Conservation (phyloP, 2,888 invertebrate genomes). For the Calephelis perditalis region DNA sequence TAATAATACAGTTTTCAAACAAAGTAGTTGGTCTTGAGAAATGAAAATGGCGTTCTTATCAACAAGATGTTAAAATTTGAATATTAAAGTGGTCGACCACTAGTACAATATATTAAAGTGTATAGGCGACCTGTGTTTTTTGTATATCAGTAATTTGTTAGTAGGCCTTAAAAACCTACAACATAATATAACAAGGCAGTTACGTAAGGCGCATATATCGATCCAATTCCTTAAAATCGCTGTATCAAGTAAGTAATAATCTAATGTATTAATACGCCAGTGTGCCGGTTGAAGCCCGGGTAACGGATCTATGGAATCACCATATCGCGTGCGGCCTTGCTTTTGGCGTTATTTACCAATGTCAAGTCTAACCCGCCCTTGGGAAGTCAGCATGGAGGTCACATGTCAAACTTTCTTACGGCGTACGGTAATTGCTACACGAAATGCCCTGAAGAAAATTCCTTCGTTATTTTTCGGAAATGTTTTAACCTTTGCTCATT, state of each 20-base stretch:
- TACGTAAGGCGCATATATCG: not conserved
- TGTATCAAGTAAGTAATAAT: not conserved
- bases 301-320: slow-evolving; percentile 16
- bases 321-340: slow-evolving; percentile 20
- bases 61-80: no score
- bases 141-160: no score
- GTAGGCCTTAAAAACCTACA: no score
- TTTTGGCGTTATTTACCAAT: slow-evolving; percentile 18
- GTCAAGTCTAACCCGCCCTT: slow-evolving; percentile 20
- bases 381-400: slow-evolving; percentile 15
- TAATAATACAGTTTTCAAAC: no score
- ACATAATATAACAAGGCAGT: not conserved
- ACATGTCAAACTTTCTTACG: slow-evolving; percentile 10
- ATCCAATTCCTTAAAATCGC: slow-evolving; percentile 4
- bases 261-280: not conserved
- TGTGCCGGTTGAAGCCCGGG: not conserved
- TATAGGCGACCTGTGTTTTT: no score
- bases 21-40: no score
- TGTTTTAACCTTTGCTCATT: no score
- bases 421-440: not conserved
- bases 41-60: no score
- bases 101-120: no score
- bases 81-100: no score
- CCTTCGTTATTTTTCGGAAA: no score
- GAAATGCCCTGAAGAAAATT: no score